Evolutionary conservation across 2,797 vertebrate species (phyloP), one percentile per base, ranked within the genome.

Genomic region (Pseudochromis fuscus): DNA sequence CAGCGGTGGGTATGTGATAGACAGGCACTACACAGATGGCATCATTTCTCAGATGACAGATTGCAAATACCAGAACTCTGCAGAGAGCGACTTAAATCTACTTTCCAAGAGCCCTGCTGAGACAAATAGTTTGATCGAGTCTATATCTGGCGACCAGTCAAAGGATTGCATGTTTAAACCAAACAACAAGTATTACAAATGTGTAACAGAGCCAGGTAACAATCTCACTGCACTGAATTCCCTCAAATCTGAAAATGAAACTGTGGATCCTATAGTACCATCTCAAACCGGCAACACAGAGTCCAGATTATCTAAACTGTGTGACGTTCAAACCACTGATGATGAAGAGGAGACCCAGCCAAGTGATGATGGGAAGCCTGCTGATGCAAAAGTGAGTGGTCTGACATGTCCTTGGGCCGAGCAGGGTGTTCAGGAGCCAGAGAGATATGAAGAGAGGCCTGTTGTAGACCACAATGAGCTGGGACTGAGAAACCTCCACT

Each of bases 401-500:
- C 49, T 68, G 24, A 55, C 30, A 0, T 55, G 67, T 61, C 82
- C 77, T 33, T 93, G 88, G 90, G 72, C 58, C 9, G 75, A 89
- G 35, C 66, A 49, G 9, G 79, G 51, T 44, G 67, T 11, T 19
- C 78, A 90, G 27, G 76, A 67, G 30, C 19, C 67, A 2, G 50
- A 85, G 57, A 56, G n/a, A 70, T 0, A 9, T 24, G 66, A 79
- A 57, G 76, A 87, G 30, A 83, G 19, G 12, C 28, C 73, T 12
- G 60, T 69, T 52, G 28, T 88, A 8, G 92, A 93, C 76, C 87
- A 91, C 57, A 94, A 93, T 21, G 92, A 94, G 81, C 84, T 94
- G n/a, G 93, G 92, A 35, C 80, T 94, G 62, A 91, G 92, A 75
- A 91, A 91, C 79, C 85, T 94, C 49, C 81, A 70, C 38, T 93